Evolutionary conservation across 2,888 invertebrate genomes (phyloP), one percentile per base, ranked within the genome.

Genomic region (Campaea margaritaria): DNA sequence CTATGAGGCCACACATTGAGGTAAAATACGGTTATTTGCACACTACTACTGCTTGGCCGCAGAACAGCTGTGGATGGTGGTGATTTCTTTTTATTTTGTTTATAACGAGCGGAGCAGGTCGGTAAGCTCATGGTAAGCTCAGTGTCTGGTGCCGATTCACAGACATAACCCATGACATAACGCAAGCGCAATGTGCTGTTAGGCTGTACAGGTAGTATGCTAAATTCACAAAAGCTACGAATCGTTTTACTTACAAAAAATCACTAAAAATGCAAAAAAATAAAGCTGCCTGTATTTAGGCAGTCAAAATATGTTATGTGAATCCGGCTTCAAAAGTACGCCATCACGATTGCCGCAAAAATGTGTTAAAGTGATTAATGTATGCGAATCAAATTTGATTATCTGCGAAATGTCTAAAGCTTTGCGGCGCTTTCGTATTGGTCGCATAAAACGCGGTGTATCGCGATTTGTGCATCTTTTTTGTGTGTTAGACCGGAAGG

Each of bases 361-460:
- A 89, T 85, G 88, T 86, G 87, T 83, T 87, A 86, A 88, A 83
- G 82, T 89, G 89, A 91, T 90, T 89, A 89, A 89, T 89, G 86
- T 79, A 70, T 67, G 75, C 74, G 82, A 84, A 85, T 87, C 83
- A 82, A 82, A 87, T 87, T 86, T 83, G 84, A 87, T 89, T 87
- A 87, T 82, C 81, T 56, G 60, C 60, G 39, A 61, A 56, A 56
- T 55, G 47, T 79, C 79, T 79, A 81, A 81, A 74, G 79, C 75
- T 78, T 62, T 58, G 65, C 61, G 59, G 67, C 61, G 61, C 64
- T 54, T 69, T 58, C 42, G 46, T 21, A 55, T 62, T 56, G 52
- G 56, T 68, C 61, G 60, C 70, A 65, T 66, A 65, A 64, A 70
- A 67, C 51, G 60, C 68, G 64, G 62, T 58, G 65, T 68, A 70